Conservation (phyloP, 2,113 vertebrate species). For the Tonatia bakeri region DNA sequence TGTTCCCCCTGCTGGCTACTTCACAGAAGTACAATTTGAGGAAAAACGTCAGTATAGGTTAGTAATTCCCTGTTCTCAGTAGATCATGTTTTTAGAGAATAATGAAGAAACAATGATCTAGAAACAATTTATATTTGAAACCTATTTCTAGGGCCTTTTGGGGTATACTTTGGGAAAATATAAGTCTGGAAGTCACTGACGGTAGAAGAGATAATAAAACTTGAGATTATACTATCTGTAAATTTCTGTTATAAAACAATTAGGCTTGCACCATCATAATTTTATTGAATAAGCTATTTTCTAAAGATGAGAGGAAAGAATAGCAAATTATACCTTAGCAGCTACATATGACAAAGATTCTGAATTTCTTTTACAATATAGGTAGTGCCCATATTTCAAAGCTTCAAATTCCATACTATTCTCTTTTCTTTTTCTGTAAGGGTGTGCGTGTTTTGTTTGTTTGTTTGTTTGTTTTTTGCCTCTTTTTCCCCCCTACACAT, state of each 20-base stretch:
- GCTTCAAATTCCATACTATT: background rate
- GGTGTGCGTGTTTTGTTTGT: background rate
- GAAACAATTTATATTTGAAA: conserved; percentile 15
- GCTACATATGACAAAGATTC: background rate
- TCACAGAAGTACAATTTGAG: conserved; percentile 20
- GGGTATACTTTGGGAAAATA: background rate
- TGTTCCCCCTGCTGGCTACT: conserved; percentile 31
- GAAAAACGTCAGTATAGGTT: background rate
- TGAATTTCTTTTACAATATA: background rate
- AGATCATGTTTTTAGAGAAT: background rate
- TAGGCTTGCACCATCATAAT: background rate
- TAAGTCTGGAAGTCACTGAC: background rate
- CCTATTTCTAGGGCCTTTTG: background rate
- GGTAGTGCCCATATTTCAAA: background rate
- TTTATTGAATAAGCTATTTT: conserved; percentile 1
- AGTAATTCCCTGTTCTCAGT: background rate
- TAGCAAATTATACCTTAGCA: background rate
- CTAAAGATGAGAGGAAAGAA: background rate
- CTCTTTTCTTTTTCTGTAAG: background rate
- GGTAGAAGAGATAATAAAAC: background rate
- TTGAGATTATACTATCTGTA: background rate
- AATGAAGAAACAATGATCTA: background rate
- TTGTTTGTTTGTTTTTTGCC: too few relatives aligned
- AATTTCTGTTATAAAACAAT: background rate
- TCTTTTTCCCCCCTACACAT: background rate